Base-by-base conservation (phyloP, 1,140 invertebrate species). In the Semibalanus balanoides region DNA sequence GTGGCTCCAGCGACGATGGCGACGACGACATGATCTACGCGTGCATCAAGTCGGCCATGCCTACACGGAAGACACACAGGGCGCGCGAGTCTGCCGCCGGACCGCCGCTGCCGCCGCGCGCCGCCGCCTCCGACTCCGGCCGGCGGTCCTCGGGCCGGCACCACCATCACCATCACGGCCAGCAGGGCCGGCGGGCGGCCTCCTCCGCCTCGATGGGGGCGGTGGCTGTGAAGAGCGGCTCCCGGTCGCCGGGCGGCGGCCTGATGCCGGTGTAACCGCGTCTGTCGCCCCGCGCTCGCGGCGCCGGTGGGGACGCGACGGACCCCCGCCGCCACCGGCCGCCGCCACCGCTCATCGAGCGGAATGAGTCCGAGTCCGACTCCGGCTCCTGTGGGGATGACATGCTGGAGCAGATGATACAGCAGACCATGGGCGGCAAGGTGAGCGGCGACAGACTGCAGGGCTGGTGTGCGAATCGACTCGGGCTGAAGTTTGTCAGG, bases 31-130 rank as follows among this genome's bases (percentile, higher is more conserved):
- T 94, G 72, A 82, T 94, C 0, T 88, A 90, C 40, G 89, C 93
- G 80, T 92, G 91, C 79, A 93, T 94, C 80, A 87, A 89, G 75
- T 91, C 89, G 3, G 90, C 88, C 70, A 92, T 92, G 87, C 87
- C 89, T 73, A 89, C 91, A 76, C 76, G 77, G 69, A 76, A 40
- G 35, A 7, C 35, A 17, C 35, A 40, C 35, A 40, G 35, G 5
- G 35, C 35, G 35, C 35, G 35, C 35, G 35, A 40, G 35, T 40
- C 35, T 5, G 35, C 5, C 35, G 35, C 5, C 35, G 35, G 35
- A 7, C 35, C 35, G 5, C 5, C 35, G 35, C 17, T 40, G 35
- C 51, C 14, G 51, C 51, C 51, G 51, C 51, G 51, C 51, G 51
- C 11, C 51, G 51, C 51, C 51, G 51, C 51, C 51, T 14, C 51